Percentiles rank a stretch among this genome's conserved stretches.
Evolutionary conservation across 1,140 invertebrate species (phyloP).

Genomic region (Phortica variegata): DNA sequence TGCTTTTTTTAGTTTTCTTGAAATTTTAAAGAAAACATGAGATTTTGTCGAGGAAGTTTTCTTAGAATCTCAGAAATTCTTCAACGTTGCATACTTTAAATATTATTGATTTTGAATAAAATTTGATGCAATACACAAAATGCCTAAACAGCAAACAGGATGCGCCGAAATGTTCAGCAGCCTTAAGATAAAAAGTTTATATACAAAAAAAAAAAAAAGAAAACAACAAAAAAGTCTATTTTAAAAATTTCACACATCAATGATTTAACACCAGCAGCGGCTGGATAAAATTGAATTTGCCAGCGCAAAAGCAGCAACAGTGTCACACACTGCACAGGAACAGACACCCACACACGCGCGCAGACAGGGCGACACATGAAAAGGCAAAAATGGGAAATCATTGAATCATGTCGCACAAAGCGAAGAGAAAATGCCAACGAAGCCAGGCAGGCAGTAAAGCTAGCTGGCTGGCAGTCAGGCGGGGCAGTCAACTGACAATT

Average conservation of each 20-base stretch:
- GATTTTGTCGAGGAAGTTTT: background rate
- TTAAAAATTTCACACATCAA: constrained; percentile 45
- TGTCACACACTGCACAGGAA: too few relatives aligned
- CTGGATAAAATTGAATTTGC: too few relatives aligned
- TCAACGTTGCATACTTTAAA: background rate
- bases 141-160: too few relatives aligned
- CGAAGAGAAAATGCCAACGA: too few relatives aligned
- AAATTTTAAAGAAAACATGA: background rate
- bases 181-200: constrained; percentile 21
- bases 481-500: too few relatives aligned
- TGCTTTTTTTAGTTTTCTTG: constrained; percentile 15
- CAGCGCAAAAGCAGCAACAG: too few relatives aligned
- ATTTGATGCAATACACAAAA: background rate
- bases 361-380: constrained; percentile 28
- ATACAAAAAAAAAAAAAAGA: background rate
- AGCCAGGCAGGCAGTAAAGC: too few relatives aligned
- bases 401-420: constrained; percentile 39
- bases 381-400: constrained; percentile 52
- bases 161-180: constrained; percentile 2
- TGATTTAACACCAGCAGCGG: constrained; percentile 32
- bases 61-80: background rate
- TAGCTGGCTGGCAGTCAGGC: too few relatives aligned
- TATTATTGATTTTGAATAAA: constrained; percentile 5
- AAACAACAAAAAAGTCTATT: constrained; percentile 1
- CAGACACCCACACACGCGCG: too few relatives aligned